Evolutionary conservation across 1,140 invertebrate genomes (phyloP).

Genomic region (Latrodectus geometricus): DNA sequence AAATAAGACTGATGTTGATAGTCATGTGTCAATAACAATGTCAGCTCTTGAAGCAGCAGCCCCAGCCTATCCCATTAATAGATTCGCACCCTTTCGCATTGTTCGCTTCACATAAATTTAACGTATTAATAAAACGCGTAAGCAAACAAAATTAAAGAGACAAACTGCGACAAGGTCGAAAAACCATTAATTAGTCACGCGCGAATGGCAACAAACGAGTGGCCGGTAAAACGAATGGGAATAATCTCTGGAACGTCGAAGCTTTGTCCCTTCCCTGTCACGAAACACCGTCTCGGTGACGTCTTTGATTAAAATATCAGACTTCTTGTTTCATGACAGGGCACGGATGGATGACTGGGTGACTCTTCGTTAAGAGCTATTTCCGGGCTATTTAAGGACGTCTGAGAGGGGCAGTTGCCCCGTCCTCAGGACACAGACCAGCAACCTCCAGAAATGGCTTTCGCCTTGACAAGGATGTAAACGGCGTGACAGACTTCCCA

Average conservation of each 20-base stretch:
- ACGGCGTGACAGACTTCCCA: too few species aligned
- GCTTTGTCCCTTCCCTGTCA: constrained; percentile 14
- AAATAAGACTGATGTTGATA: too few species aligned
- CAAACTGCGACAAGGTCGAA: neutral
- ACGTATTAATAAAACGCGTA: too few species aligned
- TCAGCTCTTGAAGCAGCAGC: too few species aligned
- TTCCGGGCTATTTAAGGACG: neutral
- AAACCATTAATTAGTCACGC: constrained; percentile 38
- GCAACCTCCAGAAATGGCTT: neutral
- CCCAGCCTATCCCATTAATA: too few species aligned
- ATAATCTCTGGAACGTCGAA: constrained; percentile 1
- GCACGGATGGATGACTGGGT: neutral
- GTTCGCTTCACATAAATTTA: too few species aligned
- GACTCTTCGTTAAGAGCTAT: neutral
- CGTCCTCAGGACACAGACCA: neutral
- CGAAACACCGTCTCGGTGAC: constrained; percentile 16
- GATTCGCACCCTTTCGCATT: too few species aligned
- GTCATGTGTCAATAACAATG: too few species aligned
- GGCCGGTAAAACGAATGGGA: neutral
- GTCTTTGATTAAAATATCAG: constrained; percentile 45
- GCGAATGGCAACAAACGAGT: constrained; percentile 16
- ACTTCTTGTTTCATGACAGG: neutral
- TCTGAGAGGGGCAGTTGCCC: neutral
- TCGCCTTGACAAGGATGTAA: too few species aligned
- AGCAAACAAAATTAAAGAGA: neutral